Conservation (phyloP, 2,113 vertebrate genomes). For the Pangasianodon hypophthalmus region DNA sequence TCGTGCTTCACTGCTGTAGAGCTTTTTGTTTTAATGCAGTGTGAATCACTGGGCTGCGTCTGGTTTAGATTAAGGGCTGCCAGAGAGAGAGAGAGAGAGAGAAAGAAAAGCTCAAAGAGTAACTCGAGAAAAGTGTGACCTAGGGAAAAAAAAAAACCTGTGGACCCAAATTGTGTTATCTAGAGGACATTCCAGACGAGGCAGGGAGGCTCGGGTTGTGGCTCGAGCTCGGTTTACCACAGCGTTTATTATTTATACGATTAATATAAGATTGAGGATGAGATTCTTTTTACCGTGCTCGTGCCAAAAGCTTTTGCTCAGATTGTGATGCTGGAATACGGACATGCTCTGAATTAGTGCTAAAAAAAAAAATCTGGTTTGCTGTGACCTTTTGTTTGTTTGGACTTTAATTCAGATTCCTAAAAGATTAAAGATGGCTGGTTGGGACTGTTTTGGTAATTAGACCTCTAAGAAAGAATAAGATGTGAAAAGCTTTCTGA, state of each 20-base stretch:
- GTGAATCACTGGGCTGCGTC: conserved; percentile 17
- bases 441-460: neutral
- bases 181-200: conserved; percentile 57
- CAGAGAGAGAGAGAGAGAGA: neutral
- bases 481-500: neutral
- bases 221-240: conserved; percentile 46
- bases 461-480: neutral
- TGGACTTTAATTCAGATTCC: neutral
- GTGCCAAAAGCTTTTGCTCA: neutral
- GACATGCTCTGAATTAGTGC: neutral
- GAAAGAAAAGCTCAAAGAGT: neutral
- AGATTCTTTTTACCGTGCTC: neutral
- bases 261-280: neutral
- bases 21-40: conserved; percentile 30
- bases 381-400: neutral
- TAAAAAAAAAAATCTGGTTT: conserved; percentile 6
- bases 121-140: conserved; percentile 44
- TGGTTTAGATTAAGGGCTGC: conserved; percentile 48
- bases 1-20: conserved; percentile 7
- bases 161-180: conserved; percentile 45
- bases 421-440: neutral
- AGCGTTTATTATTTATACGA: conserved; percentile 44
- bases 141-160: conserved; percentile 9
- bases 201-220: conserved; percentile 28
- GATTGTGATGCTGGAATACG: neutral